Base-by-base conservation (phyloP, 2,888 invertebrate species). In the Archips xylosteana region DNA sequence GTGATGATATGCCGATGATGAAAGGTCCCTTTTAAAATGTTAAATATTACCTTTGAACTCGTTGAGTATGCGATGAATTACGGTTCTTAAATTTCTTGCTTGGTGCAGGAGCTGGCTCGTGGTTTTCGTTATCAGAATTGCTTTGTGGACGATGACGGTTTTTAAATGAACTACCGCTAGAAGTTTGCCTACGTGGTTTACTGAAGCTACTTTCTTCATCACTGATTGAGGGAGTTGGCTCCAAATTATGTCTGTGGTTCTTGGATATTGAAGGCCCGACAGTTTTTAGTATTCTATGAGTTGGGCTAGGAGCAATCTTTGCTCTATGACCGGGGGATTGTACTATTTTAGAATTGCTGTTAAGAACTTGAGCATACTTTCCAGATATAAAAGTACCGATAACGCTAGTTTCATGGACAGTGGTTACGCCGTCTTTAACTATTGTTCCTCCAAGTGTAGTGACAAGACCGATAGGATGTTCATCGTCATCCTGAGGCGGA, bases 401-500 rank as follows among this genome's bases (percentile, higher is more conserved):
- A n/a, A 98, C 97, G 85, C 97, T 97, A 0, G 98, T 98, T 90
- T 98, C 98, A 84, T 97, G 97, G 6, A 98, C 96, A 0, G 98
- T 98, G 5, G 98, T 98, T 2, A 96, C 91, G 1, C 98, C 98
- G 82, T 97, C 97, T 85, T 96, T 97, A 4, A 98, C 96, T 72
- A 97, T 96, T 5, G 97, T 98, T 34, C 98, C 98, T 60, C 97
- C 97, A 68, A 98, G 95, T 82, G 97, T 97, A 6, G 98, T 97
- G 0, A 98, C 97, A 71, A 98, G 92, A 5, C 98, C 98, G 1
- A 97, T 95, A 0, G 97, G 97, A 86, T 96, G 97, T 75, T 96
- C 95, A 42, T 96, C 95, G 73, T 96, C 96, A 39, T 95, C 95
- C 60, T 92, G 91, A 4, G 92, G 88, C 45, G 93, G 91, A 12